These are phyloP conservation scores for Sebastes itinus DNA, from an alignment of 2,797 vertebrate genomes.

Conservation along the genomic window DNA sequence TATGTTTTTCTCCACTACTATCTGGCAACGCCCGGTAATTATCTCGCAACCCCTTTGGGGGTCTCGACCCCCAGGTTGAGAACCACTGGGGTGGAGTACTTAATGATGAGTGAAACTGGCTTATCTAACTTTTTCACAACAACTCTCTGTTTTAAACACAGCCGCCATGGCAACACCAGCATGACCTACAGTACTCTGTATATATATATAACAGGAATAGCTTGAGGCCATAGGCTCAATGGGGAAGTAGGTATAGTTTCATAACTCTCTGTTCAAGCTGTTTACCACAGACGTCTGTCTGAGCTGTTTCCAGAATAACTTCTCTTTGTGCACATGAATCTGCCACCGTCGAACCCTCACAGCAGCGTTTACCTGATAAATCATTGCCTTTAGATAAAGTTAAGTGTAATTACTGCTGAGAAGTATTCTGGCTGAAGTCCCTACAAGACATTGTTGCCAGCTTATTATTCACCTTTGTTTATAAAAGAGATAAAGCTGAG, in stretches of 20 bases:
- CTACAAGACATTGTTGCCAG: not conserved
- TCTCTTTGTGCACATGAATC: not conserved
- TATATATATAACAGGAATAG: conserved; percentile 8
- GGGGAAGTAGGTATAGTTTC: conserved; percentile 60
- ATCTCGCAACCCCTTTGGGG: too few species aligned
- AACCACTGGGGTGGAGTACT: not conserved
- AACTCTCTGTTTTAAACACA: not conserved
- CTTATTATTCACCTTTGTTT: not conserved
- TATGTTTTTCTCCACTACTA: too few species aligned
- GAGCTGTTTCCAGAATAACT: not conserved
- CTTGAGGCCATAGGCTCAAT: conserved; percentile 14
- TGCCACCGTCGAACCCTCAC: not conserved
- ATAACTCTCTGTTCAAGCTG: conserved; percentile 34
- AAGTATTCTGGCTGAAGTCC: not conserved
- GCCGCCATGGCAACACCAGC: not conserved
- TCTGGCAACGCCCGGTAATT: too few species aligned
- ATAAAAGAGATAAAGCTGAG: conserved; percentile 6
- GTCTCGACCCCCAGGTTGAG: too few species aligned
- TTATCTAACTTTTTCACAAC: not conserved
- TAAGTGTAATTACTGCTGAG: not conserved
- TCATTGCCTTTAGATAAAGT: not conserved
- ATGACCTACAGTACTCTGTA: not conserved
- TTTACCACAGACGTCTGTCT: conserved; percentile 26
- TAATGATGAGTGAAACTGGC: not conserved
- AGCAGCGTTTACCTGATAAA: not conserved